Percentiles rank a stretch among this genome's conserved stretches.
Evolutionary conservation across 2,888 invertebrate genomes (phyloP).

Genomic region (Eristalis arbustorum): DNA sequence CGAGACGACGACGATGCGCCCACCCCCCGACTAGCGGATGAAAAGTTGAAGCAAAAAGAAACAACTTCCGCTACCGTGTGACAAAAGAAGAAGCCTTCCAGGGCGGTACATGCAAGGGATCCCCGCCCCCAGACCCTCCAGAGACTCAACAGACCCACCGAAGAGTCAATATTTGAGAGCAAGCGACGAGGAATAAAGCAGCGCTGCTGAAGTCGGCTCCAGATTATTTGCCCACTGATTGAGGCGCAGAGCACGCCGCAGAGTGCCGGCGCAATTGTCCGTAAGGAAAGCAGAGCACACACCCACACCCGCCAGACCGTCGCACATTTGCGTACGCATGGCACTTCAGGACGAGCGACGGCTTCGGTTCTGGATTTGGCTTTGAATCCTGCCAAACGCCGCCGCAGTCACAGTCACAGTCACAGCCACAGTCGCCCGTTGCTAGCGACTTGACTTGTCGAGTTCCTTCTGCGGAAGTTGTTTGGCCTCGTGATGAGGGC

Average conservation of each 20-base stretch:
- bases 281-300: conserved; percentile 33
- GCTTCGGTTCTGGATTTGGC: not conserved
- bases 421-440: not conserved
- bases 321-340: conserved; percentile 50
- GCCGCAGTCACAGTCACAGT: not conserved
- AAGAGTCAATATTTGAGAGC: conserved; percentile 66
- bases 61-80: not conserved
- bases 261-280: conserved; percentile 61
- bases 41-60: not conserved
- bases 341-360: conserved; percentile 27
- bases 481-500: conserved; percentile 52
- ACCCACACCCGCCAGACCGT: too few species aligned
- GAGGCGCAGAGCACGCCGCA: conserved; percentile 26
- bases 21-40: not conserved
- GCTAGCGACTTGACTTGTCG: not conserved
- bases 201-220: conserved; percentile 21
- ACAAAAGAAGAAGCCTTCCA: not conserved
- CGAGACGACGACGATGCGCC: not conserved
- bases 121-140: too few species aligned
- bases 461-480: conserved; percentile 60
- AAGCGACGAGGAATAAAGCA: conserved; percentile 3
- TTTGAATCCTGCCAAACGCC: conserved; percentile 22
- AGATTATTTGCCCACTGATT: conserved; percentile 67
- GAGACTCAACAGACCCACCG: too few species aligned
- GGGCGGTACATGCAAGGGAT: conserved; percentile 12